Base-by-base conservation (phyloP, 2,797 vertebrate species). In the Sebastes minor region DNA sequence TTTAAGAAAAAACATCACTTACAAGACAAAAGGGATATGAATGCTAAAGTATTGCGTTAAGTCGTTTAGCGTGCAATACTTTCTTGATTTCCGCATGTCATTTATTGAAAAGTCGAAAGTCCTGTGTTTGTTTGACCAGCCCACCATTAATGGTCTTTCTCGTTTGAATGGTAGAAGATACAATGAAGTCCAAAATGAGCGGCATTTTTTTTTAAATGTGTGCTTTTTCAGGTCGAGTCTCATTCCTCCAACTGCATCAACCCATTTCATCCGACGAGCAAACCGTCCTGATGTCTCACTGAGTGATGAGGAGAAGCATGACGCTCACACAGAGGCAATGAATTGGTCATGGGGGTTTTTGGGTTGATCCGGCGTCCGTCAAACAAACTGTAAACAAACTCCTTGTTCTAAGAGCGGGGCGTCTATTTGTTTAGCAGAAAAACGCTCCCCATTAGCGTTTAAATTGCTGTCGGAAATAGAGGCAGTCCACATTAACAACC, bases 381-480 rank as follows among this genome's bases (percentile, higher is more conserved):
- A 3, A 5, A 23, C 84, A 79, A 89, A 86, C 88, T 63, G 90
- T 87, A 93, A 92, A 93, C 92, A 93, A 89, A 83, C 80, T 83
- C 82, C 86, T 90, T 53, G 83, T 86, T 78, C 75, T 61, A n/a
- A 84, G 85, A 84, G 80, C 7, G 56, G 78, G 83, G 42, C 80
- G 64, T 89, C 82, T 87, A 87, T 94, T 95, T 94, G 78, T 92
- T 92, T 91, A 90, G 85, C 87, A 66, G 83, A 32, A 88, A 49
- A 88, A 88, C 84, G 23, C 71, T 91, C 80, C 79, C 88, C 87
- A 92, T 94, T 92, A 94, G 84, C 32, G 78, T 74, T 71, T 63
- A 89, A 94, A 95, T 93, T 91, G 89, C 89, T 75, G 87, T 87
- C 86, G 89, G 91, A 92, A 91, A 92, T 90, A 73, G 88, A 92